Evolutionary conservation across 2,113 vertebrate species (phyloP).

Genomic region (Puntigrus tetrazona): DNA sequence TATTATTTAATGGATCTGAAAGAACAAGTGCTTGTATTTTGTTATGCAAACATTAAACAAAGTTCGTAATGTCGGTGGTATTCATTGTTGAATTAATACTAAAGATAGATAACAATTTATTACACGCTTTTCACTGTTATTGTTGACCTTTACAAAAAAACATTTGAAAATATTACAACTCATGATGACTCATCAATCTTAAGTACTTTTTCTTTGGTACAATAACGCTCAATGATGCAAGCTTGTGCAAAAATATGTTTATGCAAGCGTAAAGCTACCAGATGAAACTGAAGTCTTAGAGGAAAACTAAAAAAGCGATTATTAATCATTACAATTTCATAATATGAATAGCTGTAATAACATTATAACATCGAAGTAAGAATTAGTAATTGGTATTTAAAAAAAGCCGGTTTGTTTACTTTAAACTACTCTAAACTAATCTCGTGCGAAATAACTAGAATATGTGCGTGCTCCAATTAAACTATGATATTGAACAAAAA

Average conservation of each 20-base stretch:
- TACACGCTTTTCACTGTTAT: neutral
- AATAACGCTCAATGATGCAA: neutral
- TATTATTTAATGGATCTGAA: neutral
- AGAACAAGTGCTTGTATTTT: neutral
- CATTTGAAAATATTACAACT: neutral
- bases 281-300: neutral
- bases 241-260: neutral
- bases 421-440: neutral
- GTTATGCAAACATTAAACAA: neutral
- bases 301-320: neutral
- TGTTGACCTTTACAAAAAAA: neutral
- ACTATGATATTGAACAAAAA: constrained; percentile 10
- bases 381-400: neutral
- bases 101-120: neutral
- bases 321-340: neutral
- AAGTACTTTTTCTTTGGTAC: neutral
- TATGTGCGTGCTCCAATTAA: constrained; percentile 24
- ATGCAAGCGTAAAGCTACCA: neutral
- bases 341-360: neutral
- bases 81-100: neutral
- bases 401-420: neutral
- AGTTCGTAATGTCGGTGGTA: neutral
- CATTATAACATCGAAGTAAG: too few relatives aligned
- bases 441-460: neutral
- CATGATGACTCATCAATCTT: neutral